A percentile compares a stretch with the other conserved stretches of the same genome.
Conservation (phyloP, 2,113 vertebrate species). For the Oceanodroma tethys region DNA sequence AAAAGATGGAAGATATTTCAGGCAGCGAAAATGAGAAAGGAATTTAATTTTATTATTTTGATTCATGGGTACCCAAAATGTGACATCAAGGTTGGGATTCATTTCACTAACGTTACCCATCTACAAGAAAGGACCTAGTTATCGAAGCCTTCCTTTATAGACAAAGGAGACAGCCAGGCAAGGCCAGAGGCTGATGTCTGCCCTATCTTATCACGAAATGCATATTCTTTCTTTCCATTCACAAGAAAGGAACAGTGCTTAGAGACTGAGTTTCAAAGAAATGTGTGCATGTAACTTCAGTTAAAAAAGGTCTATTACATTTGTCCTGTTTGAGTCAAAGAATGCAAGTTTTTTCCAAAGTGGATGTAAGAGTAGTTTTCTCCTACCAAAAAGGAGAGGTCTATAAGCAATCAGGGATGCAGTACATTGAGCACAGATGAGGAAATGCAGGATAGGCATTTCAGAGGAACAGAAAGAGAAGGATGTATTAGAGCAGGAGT, state of each 20-base stretch:
- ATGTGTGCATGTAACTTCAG: background rate
- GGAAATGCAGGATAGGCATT: background rate
- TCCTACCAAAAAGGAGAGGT: background rate
- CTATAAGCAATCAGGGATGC: background rate
- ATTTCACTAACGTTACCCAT: background rate
- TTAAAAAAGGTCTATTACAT: background rate
- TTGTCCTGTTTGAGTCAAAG: background rate
- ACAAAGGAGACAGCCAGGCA: background rate
- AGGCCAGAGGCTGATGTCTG: background rate
- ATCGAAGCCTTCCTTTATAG: background rate
- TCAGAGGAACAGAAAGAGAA: background rate
- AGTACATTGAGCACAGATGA: background rate
- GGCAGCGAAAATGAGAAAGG: background rate
- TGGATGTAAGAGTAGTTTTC: background rate
- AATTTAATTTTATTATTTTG: slow-evolving; percentile 11
- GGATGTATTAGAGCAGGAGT: background rate
- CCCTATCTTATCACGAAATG: background rate
- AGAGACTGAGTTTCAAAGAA: background rate
- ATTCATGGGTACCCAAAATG: background rate
- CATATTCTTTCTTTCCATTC: background rate
- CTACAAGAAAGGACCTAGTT: background rate
- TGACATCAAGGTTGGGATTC: background rate
- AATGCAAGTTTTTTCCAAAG: background rate
- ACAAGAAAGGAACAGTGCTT: background rate
- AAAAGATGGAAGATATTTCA: background rate